These are phyloP conservation scores for Gymnobelideus leadbeateri DNA, from an alignment of 2,113 vertebrate genomes.

Conservation along the genomic window DNA sequence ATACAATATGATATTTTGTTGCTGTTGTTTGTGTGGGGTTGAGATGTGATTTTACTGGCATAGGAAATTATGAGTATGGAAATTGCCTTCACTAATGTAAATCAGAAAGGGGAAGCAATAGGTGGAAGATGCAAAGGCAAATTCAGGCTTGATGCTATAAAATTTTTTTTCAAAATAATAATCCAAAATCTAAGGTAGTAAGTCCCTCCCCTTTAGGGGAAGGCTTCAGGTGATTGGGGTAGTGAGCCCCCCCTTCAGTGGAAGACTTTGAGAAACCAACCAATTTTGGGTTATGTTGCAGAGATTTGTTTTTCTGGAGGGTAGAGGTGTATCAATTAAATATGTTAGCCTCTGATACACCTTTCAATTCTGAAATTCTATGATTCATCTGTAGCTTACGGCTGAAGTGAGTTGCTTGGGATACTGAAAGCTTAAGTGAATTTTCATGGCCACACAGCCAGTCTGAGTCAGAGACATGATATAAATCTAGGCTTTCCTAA, in stretches of 20 bases:
- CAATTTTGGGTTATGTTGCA: background rate
- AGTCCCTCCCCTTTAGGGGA: background rate
- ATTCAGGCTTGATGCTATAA: background rate
- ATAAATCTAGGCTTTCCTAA: background rate
- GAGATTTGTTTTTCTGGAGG: background rate
- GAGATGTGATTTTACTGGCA: background rate
- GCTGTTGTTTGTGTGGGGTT: background rate
- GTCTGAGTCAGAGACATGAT: background rate
- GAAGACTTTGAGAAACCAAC: background rate
- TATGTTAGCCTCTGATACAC: background rate
- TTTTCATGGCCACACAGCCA: background rate
- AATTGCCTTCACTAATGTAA: background rate
- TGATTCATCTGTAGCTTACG: background rate
- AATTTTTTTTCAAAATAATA: background rate
- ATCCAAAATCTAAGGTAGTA: background rate
- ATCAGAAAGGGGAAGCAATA: background rate
- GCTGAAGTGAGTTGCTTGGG: background rate
- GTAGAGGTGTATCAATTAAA: background rate
- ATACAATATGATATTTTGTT: background rate
- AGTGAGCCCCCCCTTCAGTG: background rate
- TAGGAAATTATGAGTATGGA: background rate
- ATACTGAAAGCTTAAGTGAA: background rate
- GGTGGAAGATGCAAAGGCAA: background rate
- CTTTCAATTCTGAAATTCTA: slow-evolving; percentile 1
- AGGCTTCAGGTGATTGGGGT: background rate